Evolutionary conservation across 23 tunicate species (phyloP).

Genomic region (Styela clava): DNA sequence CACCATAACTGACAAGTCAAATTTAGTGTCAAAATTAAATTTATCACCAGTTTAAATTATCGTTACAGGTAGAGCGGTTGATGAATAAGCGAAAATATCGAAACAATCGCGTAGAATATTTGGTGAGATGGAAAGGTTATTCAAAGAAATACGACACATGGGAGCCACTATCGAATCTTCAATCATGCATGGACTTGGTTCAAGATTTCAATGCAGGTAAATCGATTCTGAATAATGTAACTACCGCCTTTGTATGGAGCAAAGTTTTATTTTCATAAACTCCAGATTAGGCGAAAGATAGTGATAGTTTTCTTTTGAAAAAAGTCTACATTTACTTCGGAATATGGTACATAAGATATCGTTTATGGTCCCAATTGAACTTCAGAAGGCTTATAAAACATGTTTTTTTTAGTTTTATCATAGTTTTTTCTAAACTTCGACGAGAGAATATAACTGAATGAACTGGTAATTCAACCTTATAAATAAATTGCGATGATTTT

Average conservation of each 20-base stretch:
- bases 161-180: slow-evolving; percentile 66
- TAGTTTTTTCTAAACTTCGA: too few relatives aligned
- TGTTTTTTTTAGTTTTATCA: too few relatives aligned
- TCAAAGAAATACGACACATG: slow-evolving; percentile 69
- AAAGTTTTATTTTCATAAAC: not conserved
- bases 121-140: slow-evolving; percentile 92
- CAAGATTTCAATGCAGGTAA: slow-evolving; percentile 52
- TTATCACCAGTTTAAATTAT: not conserved
- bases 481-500: too few relatives aligned
- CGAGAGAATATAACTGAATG: too few relatives aligned
- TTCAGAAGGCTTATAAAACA: too few relatives aligned
- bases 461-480: too few relatives aligned
- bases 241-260: not conserved
- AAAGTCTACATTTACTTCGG: not conserved
- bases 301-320: not conserved
- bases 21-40: too few relatives aligned
- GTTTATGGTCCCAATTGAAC: too few relatives aligned
- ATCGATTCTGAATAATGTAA: not conserved
- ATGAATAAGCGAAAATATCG: slow-evolving; percentile 28
- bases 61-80: slow-evolving; percentile 59
- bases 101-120: slow-evolving; percentile 37
- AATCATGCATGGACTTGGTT: slow-evolving; percentile 45
- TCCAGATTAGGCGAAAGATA: not conserved
- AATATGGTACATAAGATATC: too few relatives aligned
- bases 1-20: too few relatives aligned